Evolutionary conservation across 2,113 vertebrate species (phyloP).

Genomic region (Sinosuthora webbiana): DNA sequence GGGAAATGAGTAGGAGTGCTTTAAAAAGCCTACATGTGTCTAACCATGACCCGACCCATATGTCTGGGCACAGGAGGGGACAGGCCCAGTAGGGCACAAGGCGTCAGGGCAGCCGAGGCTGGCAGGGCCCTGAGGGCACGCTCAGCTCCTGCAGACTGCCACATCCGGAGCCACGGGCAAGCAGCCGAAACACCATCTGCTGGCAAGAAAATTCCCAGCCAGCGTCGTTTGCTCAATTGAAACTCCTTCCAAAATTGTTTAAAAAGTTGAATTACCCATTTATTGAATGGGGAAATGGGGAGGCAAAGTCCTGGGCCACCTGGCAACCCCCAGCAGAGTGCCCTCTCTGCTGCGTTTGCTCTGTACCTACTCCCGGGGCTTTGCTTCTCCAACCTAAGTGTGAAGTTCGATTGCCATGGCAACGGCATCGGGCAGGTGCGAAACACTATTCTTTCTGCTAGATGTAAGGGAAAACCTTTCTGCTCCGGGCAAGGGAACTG

Average conservation of each 20-base stretch:
- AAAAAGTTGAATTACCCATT: not conserved
- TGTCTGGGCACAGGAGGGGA: not conserved
- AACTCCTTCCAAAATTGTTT: not conserved
- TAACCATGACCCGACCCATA: accelerated
- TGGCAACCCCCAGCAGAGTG: not conserved
- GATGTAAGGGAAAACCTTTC: not conserved
- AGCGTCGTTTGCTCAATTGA: not conserved
- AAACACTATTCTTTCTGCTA: not conserved
- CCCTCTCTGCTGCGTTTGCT: not conserved
- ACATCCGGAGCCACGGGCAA: not conserved
- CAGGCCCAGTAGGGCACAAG: not conserved
- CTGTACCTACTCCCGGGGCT: not conserved
- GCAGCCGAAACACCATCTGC: not conserved
- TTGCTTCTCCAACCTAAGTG: not conserved
- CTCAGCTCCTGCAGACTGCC: not conserved
- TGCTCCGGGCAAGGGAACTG: not conserved
- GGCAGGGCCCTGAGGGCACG: accelerated
- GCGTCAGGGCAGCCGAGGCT: not conserved
- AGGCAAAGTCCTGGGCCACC: not conserved
- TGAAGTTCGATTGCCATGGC: constrained; percentile 4
- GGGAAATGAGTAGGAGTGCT: accelerated
- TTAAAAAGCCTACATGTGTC: not conserved
- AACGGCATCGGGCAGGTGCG: constrained; percentile 29
- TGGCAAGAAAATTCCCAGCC: not conserved
- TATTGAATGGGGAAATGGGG: not conserved